phyloP scores from a whole-genome alignment of 2,797 vertebrate genomes.

The Scomberomorus guttatus region DNA sequence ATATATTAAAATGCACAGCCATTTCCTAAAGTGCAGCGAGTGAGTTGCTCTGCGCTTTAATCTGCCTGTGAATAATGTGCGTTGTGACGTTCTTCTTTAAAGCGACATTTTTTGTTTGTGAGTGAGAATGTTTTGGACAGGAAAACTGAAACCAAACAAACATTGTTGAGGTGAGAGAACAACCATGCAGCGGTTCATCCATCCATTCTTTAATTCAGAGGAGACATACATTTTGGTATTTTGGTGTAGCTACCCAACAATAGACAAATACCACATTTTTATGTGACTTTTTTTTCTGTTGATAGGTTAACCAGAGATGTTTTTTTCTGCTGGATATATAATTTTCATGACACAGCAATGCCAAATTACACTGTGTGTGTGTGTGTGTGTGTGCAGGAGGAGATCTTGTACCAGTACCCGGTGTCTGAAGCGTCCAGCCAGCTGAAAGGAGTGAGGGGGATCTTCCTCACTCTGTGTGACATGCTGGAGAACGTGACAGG shows the following conservation, averaged over 20 bases:
- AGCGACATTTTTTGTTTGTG: constrained; percentile 4
- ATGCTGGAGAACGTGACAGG: constrained; percentile 96
- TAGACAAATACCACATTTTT: constrained; percentile 46
- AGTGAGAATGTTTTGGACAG: background rate
- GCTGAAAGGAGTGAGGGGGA: constrained; percentile 93
- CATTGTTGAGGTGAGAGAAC: constrained; percentile 26
- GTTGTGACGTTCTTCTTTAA: background rate
- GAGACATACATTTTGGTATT: constrained; percentile 16
- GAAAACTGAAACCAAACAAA: constrained; percentile 17
- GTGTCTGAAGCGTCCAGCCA: constrained; percentile 91
- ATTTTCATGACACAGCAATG: constrained; percentile 23
- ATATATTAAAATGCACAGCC: background rate
- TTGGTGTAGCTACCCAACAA: constrained; percentile 13
- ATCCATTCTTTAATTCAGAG: constrained; percentile 28
- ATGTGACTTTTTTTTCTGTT: constrained; percentile 10
- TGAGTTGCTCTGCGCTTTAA: background rate
- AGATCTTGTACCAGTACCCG: constrained; percentile 96
- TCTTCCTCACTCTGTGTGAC: constrained; percentile 97
- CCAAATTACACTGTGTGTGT: background rate
- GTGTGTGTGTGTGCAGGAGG: constrained; percentile 84
- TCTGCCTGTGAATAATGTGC: background rate
- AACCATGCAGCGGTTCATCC: constrained; percentile 16
- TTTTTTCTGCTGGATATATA: background rate
- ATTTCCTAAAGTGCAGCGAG: background rate
- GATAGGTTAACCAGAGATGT: constrained; percentile 35